phyloP scores from a whole-genome alignment of 2,797 vertebrate genomes.

The Pangasius djambal region DNA sequence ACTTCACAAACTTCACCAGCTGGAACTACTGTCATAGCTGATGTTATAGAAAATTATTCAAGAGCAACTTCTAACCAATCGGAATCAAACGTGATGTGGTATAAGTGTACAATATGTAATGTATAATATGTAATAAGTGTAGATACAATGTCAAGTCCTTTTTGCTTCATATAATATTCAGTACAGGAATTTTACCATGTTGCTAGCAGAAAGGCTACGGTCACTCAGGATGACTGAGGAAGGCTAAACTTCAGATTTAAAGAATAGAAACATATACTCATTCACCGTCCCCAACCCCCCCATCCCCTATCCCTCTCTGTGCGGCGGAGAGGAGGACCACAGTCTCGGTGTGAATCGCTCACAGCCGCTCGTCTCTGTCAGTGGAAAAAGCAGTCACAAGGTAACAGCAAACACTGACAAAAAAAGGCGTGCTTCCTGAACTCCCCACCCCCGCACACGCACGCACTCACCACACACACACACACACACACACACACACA shows the following conservation, averaged over 20 bases:
- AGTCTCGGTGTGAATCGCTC: slow-evolving; percentile 11
- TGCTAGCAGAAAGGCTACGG: neutral
- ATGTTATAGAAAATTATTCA: neutral
- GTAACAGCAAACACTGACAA: slow-evolving; percentile 41
- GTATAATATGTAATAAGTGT: neutral
- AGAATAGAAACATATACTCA: neutral
- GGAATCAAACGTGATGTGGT: neutral
- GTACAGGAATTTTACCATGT: neutral
- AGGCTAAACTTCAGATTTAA: slow-evolving; percentile 5
- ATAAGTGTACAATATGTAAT: neutral
- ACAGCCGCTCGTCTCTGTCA: slow-evolving; percentile 21
- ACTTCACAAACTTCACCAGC: neutral
- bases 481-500: slow-evolving; percentile 15
- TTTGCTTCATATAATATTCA: neutral
- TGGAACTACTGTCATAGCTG: neutral
- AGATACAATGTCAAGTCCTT: neutral
- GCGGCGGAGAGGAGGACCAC: neutral
- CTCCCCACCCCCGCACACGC: slow-evolving; percentile 28
- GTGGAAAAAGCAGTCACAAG: slow-evolving; percentile 46
- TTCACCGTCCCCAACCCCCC: too few species aligned
- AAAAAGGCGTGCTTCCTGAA: slow-evolving; percentile 49
- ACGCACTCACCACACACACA: neutral
- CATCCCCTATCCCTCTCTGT: neutral
- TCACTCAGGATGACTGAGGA: neutral
- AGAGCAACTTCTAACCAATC: neutral